Base-by-base conservation (phyloP, 2,797 vertebrate species). In the Pseudochaenichthys georgianus region DNA sequence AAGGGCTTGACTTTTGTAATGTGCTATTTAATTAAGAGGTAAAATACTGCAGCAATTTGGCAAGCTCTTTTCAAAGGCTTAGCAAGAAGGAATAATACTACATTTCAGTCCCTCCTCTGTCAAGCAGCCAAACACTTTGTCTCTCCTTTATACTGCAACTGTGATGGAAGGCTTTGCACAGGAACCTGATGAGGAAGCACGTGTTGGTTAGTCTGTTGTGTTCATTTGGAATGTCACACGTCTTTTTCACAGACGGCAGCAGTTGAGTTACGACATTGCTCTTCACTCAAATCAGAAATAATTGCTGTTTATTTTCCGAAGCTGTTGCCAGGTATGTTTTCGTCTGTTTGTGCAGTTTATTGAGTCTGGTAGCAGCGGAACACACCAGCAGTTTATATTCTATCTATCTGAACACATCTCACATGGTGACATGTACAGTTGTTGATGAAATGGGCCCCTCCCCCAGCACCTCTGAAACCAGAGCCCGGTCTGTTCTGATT, bases 301-400 rank as follows among this genome's bases (percentile, higher is more conserved):
- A 78, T 48, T 46, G 31, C 78, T 63, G 61, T 77, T 73, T 79
- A 41, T 73, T 77, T 82, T 77, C 41, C 12, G 13, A 23, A 42
- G 34, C 66, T 42, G 59, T 43, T 68, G 71, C 59, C 68, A 34
- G 68, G 70, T 70, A 13, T 42, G 38, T 70, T 50, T 34, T 58
- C 42, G 46, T 63, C 46, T 82, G 73, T 81, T 83, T 83, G 62
- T 65, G 55, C 73, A 72, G 75, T 46, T 66, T 75, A 77, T 82
- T 87, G 78, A 80, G 68, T 81, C 81, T 58, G 52, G 57, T 55
- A 43, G 17, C 43, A 53, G 52, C 6, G 3, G 42, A 28, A 3
- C 64, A 47, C 50, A 50, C 77, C 21, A 62, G 28, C 66, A 43
- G 53, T 60, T 72, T 17, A 11, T 47, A 69, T 66, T 83, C 61